phyloP scores from a whole-genome alignment of 1,140 invertebrate species.

The Dinothrombium tinctorium region DNA sequence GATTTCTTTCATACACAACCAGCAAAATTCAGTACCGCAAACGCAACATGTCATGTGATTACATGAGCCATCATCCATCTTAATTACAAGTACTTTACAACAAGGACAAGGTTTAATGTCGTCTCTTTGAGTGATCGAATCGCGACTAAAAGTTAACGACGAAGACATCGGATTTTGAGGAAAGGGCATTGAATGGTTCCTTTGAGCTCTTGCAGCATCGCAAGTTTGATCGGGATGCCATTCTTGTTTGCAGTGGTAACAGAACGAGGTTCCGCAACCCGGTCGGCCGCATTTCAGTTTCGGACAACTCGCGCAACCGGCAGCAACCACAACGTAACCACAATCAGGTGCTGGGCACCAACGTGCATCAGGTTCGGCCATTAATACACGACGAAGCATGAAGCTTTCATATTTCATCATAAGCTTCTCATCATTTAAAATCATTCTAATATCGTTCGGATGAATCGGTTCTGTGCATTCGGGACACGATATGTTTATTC shows the following conservation, averaged over 20 bases:
- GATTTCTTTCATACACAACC: slow-evolving; percentile 96
- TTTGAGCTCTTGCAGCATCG: slow-evolving; percentile 61
- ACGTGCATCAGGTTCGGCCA: slow-evolving; percentile 64
- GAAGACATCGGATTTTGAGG: slow-evolving; percentile 22
- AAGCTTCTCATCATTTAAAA: slow-evolving; percentile 40
- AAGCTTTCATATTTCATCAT: slow-evolving; percentile 88
- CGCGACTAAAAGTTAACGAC: slow-evolving; percentile 40
- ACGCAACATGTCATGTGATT: slow-evolving; percentile 91
- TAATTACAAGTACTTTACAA: slow-evolving; percentile 77
- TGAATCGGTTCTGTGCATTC: slow-evolving; percentile 73
- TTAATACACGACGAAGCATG: slow-evolving; percentile 69
- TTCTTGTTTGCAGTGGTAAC: slow-evolving; percentile 88
- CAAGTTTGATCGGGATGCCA: slow-evolving; percentile 97
- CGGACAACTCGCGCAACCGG: slow-evolving; percentile 83
- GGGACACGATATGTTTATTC: slow-evolving; percentile 63
- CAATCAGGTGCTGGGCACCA: slow-evolving; percentile 93
- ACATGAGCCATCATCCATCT: slow-evolving; percentile 95
- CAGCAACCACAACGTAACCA: slow-evolving; percentile 68
- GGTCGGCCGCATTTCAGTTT: slow-evolving; percentile 71
- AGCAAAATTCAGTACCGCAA: slow-evolving; percentile 91
- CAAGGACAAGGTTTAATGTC: slow-evolving; percentile 37
- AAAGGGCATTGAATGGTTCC: slow-evolving; percentile 24
- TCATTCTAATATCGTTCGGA: slow-evolving; percentile 61
- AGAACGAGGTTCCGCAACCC: slow-evolving; percentile 78
- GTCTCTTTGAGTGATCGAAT: slow-evolving; percentile 24